Conservation (phyloP, 2,113 vertebrate species). For the Corythoichthys intestinalis region DNA sequence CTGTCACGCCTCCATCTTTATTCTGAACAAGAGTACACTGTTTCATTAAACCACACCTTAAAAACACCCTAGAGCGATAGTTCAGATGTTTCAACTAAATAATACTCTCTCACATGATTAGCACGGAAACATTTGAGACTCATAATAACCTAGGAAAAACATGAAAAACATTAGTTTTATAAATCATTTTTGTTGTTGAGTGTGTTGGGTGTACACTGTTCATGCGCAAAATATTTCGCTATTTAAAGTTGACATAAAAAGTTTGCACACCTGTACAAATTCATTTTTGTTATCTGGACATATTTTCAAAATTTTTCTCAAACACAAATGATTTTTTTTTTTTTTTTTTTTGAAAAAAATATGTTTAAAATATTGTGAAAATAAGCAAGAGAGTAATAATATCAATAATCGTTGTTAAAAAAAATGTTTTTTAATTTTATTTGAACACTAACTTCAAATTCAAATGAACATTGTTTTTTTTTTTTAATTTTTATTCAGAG, state of each 20-base stretch:
- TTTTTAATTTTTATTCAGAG: too few species aligned
- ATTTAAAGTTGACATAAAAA: not conserved
- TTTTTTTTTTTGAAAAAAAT: too few species aligned
- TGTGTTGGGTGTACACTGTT: not conserved
- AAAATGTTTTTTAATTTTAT: too few species aligned
- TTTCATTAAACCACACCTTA: constrained; percentile 1
- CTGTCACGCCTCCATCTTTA: not conserved
- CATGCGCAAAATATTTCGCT: not conserved
- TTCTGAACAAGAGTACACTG: not conserved
- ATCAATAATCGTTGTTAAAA: too few species aligned
- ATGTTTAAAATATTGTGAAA: too few species aligned
- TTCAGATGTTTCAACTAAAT: not conserved
- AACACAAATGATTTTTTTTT: not conserved
- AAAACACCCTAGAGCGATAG: not conserved
- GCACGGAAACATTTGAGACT: not conserved
- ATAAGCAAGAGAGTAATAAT: too few species aligned
- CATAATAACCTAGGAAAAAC: not conserved
- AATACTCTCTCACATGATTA: not conserved
- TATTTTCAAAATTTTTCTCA: too few species aligned
- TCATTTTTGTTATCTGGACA: not conserved
- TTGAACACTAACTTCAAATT: too few species aligned
- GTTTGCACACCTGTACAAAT: not conserved
- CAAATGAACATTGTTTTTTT: too few species aligned
- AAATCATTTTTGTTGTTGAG: not conserved
- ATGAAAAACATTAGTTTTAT: not conserved